phyloP scores from a whole-genome alignment of 2,888 invertebrate genomes.

The Lumbricus terrestris region DNA sequence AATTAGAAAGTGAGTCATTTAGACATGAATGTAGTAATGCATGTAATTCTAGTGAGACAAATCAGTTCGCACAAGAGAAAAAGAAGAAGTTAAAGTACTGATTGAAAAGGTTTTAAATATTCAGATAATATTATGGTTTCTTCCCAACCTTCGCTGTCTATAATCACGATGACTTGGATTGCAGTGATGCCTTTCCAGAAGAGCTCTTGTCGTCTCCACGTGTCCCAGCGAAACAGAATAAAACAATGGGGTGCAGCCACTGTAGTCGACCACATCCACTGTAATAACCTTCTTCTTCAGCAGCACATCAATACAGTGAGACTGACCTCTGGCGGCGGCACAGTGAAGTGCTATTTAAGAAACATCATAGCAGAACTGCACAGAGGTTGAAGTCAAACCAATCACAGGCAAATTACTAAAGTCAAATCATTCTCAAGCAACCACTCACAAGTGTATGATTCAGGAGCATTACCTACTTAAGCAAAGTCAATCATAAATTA shows the following conservation, averaged over 20 bases:
- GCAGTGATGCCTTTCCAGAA: constrained; percentile 74
- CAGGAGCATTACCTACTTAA: too few species aligned
- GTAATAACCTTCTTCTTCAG: constrained; percentile 74
- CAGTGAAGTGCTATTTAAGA: constrained; percentile 80
- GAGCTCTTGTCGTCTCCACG: constrained; percentile 83
- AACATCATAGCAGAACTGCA: neutral
- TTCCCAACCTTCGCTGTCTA: constrained; percentile 75
- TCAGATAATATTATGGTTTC: neutral
- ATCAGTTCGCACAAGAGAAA: neutral
- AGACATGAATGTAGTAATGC: neutral
- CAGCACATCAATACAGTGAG: constrained; percentile 83
- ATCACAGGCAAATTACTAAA: neutral
- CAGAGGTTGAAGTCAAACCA: neutral
- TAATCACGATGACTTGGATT: constrained; percentile 91
- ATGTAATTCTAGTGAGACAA: neutral
- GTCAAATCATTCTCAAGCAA: neutral
- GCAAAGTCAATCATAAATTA: too few species aligned
- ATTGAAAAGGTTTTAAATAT: too few species aligned
- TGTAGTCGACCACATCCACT: constrained; percentile 85
- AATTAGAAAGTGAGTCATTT: too few species aligned
- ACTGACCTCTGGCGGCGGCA: constrained; percentile 92
- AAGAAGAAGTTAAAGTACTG: too few species aligned
- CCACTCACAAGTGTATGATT: neutral
- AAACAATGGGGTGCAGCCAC: constrained; percentile 92
- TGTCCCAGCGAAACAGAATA: constrained; percentile 95